These are phyloP conservation scores for Andricus quercusramuli DNA, from an alignment of 2,888 invertebrate species.

Conservation along the genomic window DNA sequence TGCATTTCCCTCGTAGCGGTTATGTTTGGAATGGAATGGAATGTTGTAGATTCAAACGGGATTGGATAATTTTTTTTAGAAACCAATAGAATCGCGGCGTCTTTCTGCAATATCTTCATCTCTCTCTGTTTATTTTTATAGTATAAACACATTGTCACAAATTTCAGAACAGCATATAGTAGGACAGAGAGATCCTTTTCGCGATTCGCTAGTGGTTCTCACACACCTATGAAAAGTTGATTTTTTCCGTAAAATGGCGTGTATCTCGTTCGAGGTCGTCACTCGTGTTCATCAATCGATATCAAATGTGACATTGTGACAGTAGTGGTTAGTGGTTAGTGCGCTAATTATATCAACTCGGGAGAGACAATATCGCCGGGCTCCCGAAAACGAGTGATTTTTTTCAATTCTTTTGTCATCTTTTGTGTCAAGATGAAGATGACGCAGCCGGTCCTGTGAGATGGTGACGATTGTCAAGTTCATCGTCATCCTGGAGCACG, in stretches of 20 bases:
- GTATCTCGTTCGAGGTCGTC: background rate
- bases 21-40: background rate
- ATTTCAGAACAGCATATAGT: too few species aligned
- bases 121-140: background rate
- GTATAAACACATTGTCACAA: background rate
- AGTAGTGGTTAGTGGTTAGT: constrained; percentile 13
- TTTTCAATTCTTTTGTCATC: constrained; percentile 23
- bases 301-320: constrained; percentile 23
- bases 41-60: background rate
- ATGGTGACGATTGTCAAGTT: constrained; percentile 16
- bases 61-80: constrained; percentile 8
- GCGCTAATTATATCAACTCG: constrained; percentile 26
- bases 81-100: background rate
- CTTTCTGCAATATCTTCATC: background rate
- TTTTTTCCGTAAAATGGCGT: constrained; percentile 21
- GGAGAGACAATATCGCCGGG: background rate
- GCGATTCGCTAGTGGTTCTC: background rate
- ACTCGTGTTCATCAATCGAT: constrained; percentile 27
- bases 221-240: background rate
- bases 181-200: background rate
- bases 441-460: constrained; percentile 10
- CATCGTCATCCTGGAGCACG: constrained; percentile 5
- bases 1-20: background rate
- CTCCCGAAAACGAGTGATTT: constrained; percentile 12
- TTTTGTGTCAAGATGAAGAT: constrained; percentile 32